Percentiles rank a stretch among this genome's conserved stretches.
phyloP scores from a whole-genome alignment of 1,140 invertebrate genomes.

The Drosophila nannoptera region DNA sequence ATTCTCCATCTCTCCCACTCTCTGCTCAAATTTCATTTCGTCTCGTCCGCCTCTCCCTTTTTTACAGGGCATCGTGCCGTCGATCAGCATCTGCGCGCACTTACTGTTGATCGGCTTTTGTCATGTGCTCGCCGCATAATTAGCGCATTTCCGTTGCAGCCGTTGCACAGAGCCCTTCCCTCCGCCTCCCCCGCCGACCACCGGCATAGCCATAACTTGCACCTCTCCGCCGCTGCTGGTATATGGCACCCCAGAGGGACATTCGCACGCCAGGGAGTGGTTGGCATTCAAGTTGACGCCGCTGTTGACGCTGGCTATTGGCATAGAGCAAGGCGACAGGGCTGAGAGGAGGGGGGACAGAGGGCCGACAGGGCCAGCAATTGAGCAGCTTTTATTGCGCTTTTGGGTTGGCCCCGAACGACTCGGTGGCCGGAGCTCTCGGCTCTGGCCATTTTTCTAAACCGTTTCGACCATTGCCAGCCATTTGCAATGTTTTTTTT shows the following conservation, averaged over 20 bases:
- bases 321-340: not conserved
- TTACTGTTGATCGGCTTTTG: conserved; percentile 28
- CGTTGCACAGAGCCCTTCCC: not conserved
- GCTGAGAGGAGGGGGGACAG: not conserved
- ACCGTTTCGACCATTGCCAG: conserved; percentile 9
- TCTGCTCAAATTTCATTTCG: not conserved
- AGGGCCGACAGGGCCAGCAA: conserved; percentile 1
- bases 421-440: conserved; percentile 21
- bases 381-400: conserved; percentile 48
- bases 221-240: not conserved
- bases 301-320: conserved; percentile 32
- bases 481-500: conserved; percentile 4
- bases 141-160: conserved; percentile 44
- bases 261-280: conserved; percentile 5
- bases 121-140: conserved; percentile 51
- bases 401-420: conserved; percentile 35
- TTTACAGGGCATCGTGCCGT: not conserved
- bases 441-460: conserved; percentile 28
- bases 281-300: conserved; percentile 38
- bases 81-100: conserved; percentile 1
- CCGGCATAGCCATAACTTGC: not conserved
- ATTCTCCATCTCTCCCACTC: not conserved
- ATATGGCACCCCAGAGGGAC: not conserved
- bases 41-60: not conserved
- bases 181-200: not conserved